phyloP scores from a whole-genome alignment of 2,888 invertebrate genomes.

The Cheilosia variabilis region DNA sequence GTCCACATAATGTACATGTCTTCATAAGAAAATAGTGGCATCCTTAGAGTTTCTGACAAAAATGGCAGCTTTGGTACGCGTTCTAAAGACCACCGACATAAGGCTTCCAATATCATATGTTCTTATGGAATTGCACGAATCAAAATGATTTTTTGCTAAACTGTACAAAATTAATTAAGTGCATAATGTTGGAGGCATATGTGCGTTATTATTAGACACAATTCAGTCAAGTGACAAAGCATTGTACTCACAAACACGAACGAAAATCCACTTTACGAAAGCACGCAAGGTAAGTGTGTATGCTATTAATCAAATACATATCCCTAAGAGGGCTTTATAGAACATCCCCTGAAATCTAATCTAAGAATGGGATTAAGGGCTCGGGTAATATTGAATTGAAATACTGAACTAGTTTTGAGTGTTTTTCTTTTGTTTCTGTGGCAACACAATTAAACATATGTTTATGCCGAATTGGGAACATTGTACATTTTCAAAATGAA shows the following conservation, averaged over 20 bases:
- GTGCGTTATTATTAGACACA: conserved; percentile 8
- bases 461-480: not conserved
- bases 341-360: conserved; percentile 14
- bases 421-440: conserved; percentile 10
- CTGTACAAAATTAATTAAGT: conserved; percentile 12
- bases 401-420: conserved; percentile 11
- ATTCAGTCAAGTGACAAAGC: conserved; percentile 7
- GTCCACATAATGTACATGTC: not conserved
- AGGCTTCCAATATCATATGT: conserved; percentile 1
- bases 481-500: not conserved
- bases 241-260: conserved; percentile 7
- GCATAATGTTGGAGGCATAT: not conserved
- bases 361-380: conserved; percentile 23
- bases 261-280: conserved; percentile 21
- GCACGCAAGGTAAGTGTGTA: conserved; percentile 56
- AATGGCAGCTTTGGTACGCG: conserved; percentile 22
- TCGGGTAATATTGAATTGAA: conserved; percentile 12
- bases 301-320: conserved; percentile 38
- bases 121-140: not conserved
- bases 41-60: not conserved
- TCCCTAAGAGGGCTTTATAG: conserved; percentile 7
- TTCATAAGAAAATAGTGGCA: conserved; percentile 7
- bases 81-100: conserved; percentile 3
- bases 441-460: not conserved
- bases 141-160: conserved; percentile 2